Percentiles rank a stretch among this genome's conserved stretches.
phyloP scores from a whole-genome alignment of 2,113 vertebrate genomes.

The Percopsis transmontana region DNA sequence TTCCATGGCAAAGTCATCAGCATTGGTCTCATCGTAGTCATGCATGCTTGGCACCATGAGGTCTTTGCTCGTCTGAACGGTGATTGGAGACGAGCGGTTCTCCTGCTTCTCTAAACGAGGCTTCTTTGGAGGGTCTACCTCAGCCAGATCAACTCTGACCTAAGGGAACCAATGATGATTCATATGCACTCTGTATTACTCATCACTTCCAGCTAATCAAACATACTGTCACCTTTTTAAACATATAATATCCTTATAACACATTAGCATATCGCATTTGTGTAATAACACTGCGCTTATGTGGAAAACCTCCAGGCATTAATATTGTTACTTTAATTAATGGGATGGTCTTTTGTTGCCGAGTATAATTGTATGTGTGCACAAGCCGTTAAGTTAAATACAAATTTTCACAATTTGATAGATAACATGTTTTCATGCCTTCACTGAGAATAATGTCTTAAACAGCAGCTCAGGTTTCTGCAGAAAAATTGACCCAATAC shows the following conservation, averaged over 20 bases:
- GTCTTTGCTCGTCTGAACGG: constrained; percentile 89
- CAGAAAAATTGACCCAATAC: constrained; percentile 64
- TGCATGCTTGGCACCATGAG: constrained; percentile 86
- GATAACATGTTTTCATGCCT: not conserved
- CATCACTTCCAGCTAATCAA: not conserved
- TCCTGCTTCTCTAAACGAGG: constrained; percentile 90
- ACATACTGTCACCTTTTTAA: not conserved
- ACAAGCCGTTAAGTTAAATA: not conserved
- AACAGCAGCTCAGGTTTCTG: not conserved
- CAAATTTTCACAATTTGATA: not conserved
- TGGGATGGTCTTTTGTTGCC: no score
- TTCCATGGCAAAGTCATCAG: constrained; percentile 98
- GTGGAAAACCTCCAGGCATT: no score
- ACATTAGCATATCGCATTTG: not conserved
- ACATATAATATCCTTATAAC: not conserved
- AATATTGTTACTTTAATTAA: no score
- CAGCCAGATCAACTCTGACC: constrained; percentile 83
- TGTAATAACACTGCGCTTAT: no score
- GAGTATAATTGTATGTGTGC: not conserved
- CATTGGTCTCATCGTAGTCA: constrained; percentile 94
- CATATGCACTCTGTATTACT: not conserved
- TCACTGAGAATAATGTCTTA: no score
- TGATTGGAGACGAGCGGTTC: constrained; percentile 87
- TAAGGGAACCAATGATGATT: constrained; percentile 46
- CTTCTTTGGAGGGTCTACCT: constrained; percentile 90